Percentiles rank a stretch among this genome's conserved stretches.
These are phyloP conservation scores for Cherax quadricarinatus DNA, from an alignment of 1,140 invertebrate genomes.

Conservation along the genomic window DNA sequence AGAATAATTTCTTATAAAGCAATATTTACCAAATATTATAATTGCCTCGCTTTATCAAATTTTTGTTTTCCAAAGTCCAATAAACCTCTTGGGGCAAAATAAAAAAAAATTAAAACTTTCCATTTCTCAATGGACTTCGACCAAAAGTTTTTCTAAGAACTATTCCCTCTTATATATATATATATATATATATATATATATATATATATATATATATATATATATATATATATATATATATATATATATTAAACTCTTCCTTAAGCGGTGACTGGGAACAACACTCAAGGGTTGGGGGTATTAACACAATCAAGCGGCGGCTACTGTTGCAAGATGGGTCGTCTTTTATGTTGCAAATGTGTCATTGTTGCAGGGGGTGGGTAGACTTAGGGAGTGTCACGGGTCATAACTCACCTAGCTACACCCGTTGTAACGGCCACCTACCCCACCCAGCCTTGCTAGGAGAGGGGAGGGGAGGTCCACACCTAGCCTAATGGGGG, in stretches of 20 bases:
- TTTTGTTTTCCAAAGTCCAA: no score
- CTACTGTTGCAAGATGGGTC: constrained; percentile 58
- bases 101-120: no score
- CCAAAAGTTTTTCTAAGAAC: background rate
- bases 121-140: no score
- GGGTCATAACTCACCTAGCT: constrained; percentile 44
- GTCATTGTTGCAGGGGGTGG: constrained; percentile 65
- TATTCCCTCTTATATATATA: no score
- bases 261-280: background rate
- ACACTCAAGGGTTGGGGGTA: background rate
- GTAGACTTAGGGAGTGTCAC: constrained; percentile 61
- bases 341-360: constrained; percentile 64
- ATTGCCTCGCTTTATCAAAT: no score
- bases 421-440: background rate
- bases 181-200: constrained; percentile 16
- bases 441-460: background rate
- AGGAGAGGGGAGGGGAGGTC: background rate
- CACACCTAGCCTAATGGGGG: no score
- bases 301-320: constrained; percentile 59
- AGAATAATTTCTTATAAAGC: no score
- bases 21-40: no score
- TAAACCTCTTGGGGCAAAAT: no score
- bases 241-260: background rate
- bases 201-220: constrained; percentile 29
- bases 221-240: constrained; percentile 28